Conservation (phyloP, 2,888 invertebrate genomes). For the Diadegma fenestrale region DNA sequence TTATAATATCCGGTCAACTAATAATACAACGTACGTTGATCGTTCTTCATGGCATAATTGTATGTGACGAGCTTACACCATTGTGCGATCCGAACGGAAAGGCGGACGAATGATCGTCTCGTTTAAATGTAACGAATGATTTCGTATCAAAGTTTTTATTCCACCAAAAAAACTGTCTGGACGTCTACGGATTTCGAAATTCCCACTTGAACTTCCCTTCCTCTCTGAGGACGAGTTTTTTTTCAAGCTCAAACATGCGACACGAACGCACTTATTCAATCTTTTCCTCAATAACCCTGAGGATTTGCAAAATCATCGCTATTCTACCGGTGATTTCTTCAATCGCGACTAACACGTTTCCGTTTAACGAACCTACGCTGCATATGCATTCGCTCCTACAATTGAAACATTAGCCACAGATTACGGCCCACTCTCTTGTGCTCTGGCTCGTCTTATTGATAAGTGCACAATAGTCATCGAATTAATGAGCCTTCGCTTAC, state of each 20-base stretch:
- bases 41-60: conserved; percentile 23
- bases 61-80: conserved; percentile 23
- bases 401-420: conserved; percentile 18
- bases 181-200: background rate
- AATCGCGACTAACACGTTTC: conserved; percentile 2
- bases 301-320: conserved; percentile 1
- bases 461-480: background rate
- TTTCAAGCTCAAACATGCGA: background rate
- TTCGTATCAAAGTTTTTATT: conserved; percentile 20
- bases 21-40: conserved; percentile 56
- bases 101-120: conserved; percentile 32
- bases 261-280: background rate
- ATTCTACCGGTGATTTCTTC: conserved; percentile 6
- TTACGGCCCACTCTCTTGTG: conserved; percentile 12
- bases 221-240: background rate
- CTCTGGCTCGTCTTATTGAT: background rate
- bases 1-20: conserved; percentile 61
- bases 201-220: background rate
- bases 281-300: background rate
- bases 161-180: background rate
- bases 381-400: background rate
- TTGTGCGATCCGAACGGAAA: conserved; percentile 6
- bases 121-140: conserved; percentile 16
- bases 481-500: background rate
- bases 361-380: background rate